A percentile compares a stretch with the other conserved stretches of the same genome.
These are phyloP conservation scores for Alca torda DNA, from an alignment of 2,797 vertebrate species.

Conservation along the genomic window DNA sequence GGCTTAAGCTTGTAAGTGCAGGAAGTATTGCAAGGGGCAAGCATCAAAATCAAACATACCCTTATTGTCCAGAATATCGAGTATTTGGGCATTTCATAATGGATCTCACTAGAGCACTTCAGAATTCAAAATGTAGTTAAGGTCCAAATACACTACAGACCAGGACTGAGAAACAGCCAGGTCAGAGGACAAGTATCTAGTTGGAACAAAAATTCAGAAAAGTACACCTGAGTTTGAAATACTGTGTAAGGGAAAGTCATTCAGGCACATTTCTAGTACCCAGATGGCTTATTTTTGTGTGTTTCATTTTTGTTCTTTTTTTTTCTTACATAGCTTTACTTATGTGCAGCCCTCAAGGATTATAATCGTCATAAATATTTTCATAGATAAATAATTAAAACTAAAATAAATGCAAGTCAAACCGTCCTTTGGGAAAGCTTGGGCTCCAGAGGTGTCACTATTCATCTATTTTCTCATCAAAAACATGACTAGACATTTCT, in stretches of 20 bases:
- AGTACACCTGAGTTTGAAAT: neutral
- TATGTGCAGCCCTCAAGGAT: neutral
- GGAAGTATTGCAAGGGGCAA: neutral
- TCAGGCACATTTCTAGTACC: neutral
- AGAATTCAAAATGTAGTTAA: neutral
- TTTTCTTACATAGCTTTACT: constrained; percentile 8
- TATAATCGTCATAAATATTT: constrained; percentile 34
- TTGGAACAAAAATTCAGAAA: neutral
- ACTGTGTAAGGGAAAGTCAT: neutral
- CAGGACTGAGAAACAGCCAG: neutral
- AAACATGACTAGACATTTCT: neutral
- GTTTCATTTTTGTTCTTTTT: neutral
- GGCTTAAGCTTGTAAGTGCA: neutral
- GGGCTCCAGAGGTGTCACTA: neutral
- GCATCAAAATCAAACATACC: neutral
- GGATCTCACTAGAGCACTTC: neutral
- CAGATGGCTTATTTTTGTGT: neutral
- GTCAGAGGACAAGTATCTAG: neutral
- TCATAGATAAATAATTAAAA: constrained; percentile 44
- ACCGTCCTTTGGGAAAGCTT: constrained; percentile 16
- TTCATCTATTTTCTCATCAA: neutral
- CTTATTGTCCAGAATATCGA: neutral
- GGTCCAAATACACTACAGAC: neutral
- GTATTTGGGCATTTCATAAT: neutral
- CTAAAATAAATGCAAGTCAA: constrained; percentile 41